phyloP scores from a whole-genome alignment of 2,113 vertebrate genomes.

The Phaethornis superciliosus region DNA sequence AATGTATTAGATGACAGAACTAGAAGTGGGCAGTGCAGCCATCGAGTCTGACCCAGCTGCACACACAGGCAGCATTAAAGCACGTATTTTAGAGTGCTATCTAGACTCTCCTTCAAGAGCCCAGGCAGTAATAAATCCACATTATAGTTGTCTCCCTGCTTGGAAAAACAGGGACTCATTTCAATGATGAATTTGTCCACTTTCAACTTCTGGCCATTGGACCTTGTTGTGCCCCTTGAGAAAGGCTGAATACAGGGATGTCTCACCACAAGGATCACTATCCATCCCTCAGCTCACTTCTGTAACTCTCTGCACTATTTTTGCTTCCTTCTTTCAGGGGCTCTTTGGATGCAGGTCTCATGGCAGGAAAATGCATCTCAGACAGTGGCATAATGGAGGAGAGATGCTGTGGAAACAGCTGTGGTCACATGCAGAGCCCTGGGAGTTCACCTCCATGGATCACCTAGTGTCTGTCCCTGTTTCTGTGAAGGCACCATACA shows the following conservation, averaged over 20 bases:
- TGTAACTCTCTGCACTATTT: neutral
- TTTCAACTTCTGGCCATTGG: neutral
- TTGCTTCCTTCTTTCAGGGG: neutral
- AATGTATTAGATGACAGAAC: neutral
- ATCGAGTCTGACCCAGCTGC: neutral
- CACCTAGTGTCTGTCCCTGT: no score
- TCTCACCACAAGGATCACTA: neutral
- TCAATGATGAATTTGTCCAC: neutral
- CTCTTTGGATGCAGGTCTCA: neutral
- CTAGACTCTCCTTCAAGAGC: neutral
- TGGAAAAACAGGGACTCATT: neutral
- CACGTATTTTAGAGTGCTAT: neutral
- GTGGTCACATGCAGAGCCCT: neutral
- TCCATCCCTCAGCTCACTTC: neutral
- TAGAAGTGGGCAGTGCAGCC: neutral
- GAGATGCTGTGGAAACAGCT: neutral
- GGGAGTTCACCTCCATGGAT: neutral
- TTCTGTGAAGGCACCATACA: neutral
- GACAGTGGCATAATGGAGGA: rapidly evolving
- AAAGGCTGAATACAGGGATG: rapidly evolving
- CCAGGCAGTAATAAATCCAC: neutral
- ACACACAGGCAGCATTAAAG: neutral
- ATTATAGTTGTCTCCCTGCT: neutral
- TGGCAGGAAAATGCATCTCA: neutral
- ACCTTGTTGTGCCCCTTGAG: neutral